Evolutionary conservation across 2,113 vertebrate genomes (phyloP), one percentile per base, ranked within the genome.

Genomic region (Salvator merianae): DNA sequence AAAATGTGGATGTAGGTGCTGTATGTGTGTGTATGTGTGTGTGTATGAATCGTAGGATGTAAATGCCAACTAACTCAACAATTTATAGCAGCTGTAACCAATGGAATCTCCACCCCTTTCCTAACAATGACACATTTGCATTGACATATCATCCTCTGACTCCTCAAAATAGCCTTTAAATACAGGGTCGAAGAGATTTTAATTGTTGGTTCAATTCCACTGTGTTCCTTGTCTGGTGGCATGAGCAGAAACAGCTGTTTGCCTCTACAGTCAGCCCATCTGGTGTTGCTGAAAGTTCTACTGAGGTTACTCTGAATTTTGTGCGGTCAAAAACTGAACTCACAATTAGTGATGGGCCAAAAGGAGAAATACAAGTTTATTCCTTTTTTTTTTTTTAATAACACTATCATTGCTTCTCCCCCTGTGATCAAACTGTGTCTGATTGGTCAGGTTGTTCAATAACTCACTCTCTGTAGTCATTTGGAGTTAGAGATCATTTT

Each of bases 101-200:
- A 72, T 85, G 69, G 76, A 63, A 73, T 79, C 69, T 9, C 68
- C 76, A 79, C 83, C 68, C 77, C 83, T 73, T 85, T 73, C 68
- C 69, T 70, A 79, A 84, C 50, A 71, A 79, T 79, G 68, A 65
- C 77, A 85, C 68, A 79, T 85, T 47, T 72, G 70, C 70, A 85
- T 72, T 65, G 77, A 73, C 70, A 79, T 85, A 71, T 79, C 38
- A 79, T 85, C 55, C 53, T 85, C 68, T 79, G 76, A 55, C 68
- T 85, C 68, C 77, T 73, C 83, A 79, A 85, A 85, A 85, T 85
- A 85, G 83, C 77, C 83, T 85, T 59, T 79, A 85, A 85, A 79
- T 55, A 85, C n/a, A 85, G 68, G 76, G 53, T 72, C 68, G n/a
- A 72, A 24, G 53, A 63, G 68, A 72, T 84, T 84, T 84, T 84